Evolutionary conservation across 2,888 invertebrate genomes (phyloP), one percentile per base, ranked within the genome.

Genomic region (Catocala fraxini): DNA sequence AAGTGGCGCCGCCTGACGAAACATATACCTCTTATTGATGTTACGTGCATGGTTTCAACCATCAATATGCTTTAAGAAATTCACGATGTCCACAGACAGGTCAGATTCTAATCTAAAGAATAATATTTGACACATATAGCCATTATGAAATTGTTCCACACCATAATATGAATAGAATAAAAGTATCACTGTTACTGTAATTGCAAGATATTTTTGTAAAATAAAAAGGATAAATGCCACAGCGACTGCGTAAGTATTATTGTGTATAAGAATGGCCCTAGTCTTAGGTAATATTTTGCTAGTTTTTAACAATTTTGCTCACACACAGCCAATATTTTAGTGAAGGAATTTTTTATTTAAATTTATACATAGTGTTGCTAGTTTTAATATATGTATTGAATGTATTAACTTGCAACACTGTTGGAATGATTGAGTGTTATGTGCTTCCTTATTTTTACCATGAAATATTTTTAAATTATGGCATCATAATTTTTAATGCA

Each of bases 241-340:
- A 76, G 77, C 73, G 75, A 82, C 71, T 70, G 76, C 75, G 76
- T 75, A 77, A 87, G 88, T 91, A 90, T 89, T 90, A 87, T 85
- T 83, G 81, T 83, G 80, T 82, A 78, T 88, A 87, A 85, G 80
- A 81, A 82, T 84, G 87, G 80, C 89, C 89, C 91, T 92, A 92
- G 92, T 92, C 91, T 86, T 91, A 92, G 90, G 79, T 89, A 89
- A 86, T 84, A 83, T 86, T 89, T 86, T 84, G 81, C 82, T 89
- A 87, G 84, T 73, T 79, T 80, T 85, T 82, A 85, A 85, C 72
- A 79, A 73, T 76, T 79, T 91, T 91, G 92, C 92, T 92, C 92
- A 91, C 80, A 75, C 70, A 80, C 82, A 83, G 84, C 85, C 84
- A 85, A 86, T 78, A 76, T 81, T 71, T 77, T 75, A 79, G 73